These are phyloP conservation scores for Spilarctia lutea DNA, from an alignment of 2,888 invertebrate species.

Conservation along the genomic window DNA sequence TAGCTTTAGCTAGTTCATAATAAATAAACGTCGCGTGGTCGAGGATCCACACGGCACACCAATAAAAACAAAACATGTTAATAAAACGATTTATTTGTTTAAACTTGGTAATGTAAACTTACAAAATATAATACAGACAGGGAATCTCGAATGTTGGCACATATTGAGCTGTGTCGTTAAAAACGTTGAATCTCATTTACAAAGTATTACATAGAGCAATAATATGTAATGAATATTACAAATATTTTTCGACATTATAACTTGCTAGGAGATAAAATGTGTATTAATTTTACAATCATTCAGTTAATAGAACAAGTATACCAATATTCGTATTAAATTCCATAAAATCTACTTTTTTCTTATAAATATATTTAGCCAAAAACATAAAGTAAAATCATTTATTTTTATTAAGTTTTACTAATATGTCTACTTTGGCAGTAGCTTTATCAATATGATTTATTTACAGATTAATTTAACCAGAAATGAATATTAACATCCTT, in stretches of 20 bases:
- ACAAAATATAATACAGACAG: constrained; percentile 74
- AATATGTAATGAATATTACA: neutral
- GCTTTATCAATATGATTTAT: constrained; percentile 37
- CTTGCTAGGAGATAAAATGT: neutral
- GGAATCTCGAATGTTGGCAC: constrained; percentile 66
- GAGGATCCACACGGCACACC: neutral
- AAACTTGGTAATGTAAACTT: constrained; percentile 76
- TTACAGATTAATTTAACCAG: constrained; percentile 40
- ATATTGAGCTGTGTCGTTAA: constrained; percentile 59
- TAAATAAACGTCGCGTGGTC: neutral
- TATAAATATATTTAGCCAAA: constrained; percentile 29
- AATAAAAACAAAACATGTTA: constrained; percentile 52
- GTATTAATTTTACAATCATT: neutral
- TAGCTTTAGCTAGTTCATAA: neutral
- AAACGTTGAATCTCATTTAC: constrained; percentile 10
- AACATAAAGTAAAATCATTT: constrained; percentile 19
- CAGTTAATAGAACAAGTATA: neutral
- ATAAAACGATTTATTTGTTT: constrained; percentile 75
- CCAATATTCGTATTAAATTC: constrained; percentile 15
- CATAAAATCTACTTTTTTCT: constrained; percentile 25
- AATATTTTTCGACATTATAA: neutral
- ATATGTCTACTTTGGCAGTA: constrained; percentile 45
- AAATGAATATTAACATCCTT: constrained; percentile 46
- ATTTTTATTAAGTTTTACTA: constrained; percentile 21
- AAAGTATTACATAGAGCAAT: constrained; percentile 22